phyloP scores from a whole-genome alignment of 2,113 vertebrate species.

The Aepyceros melampus region DNA sequence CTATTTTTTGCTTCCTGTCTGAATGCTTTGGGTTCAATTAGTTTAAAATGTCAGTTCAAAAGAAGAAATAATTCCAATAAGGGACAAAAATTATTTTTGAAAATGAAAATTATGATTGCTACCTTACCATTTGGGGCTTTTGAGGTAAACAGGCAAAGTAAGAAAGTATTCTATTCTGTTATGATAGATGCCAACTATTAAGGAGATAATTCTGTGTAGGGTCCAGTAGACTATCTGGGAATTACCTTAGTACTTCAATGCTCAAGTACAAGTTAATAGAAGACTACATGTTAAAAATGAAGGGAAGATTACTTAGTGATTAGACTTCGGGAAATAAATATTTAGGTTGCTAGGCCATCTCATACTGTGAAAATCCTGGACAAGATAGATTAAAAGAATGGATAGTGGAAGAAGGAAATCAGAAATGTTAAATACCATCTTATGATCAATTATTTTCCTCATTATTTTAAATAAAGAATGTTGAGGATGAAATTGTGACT shows the following conservation, averaged over 20 bases:
- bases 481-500: background rate
- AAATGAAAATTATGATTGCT: background rate
- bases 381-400: background rate
- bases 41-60: background rate
- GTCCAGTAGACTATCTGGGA: background rate
- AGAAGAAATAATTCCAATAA: background rate
- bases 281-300: background rate
- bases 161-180: background rate
- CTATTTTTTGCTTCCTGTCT: background rate
- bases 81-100: background rate
- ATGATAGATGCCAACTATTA: background rate
- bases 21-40: background rate
- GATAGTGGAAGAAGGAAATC: background rate
- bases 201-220: background rate
- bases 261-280: background rate
- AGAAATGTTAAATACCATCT: background rate
- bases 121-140: background rate
- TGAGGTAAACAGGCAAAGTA: background rate
- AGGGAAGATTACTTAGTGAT: background rate
- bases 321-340: background rate
- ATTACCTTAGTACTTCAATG: background rate
- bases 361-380: background rate
- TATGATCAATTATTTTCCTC: background rate
- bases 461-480: background rate
- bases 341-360: background rate